Base-by-base conservation (phyloP, 2,797 vertebrate species). In the Pangasius krempfi region DNA sequence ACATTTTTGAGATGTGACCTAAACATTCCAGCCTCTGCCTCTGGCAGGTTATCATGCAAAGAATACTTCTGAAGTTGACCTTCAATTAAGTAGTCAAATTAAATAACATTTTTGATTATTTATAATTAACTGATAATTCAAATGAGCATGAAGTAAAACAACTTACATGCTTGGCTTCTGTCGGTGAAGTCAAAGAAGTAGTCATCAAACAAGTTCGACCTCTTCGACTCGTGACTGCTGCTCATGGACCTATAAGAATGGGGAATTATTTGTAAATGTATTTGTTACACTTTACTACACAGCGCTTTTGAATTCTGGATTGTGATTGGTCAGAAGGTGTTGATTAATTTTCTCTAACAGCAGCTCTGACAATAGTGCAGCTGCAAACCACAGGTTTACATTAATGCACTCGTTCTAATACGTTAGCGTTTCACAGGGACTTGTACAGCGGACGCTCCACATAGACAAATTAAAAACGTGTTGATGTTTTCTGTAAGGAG, bases 101-200 rank as follows among this genome's bases (percentile, higher is more conserved):
- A 58, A 33, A 80, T 22, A 56, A 16, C 9, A 80, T 4, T 8
- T 60, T 44, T 40, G 10, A 58, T 60, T 64, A 68, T 18, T 83
- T n/a, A 47, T 25, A 81, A 54, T n/a, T 2, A 27, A 62, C 13
- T n/a, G 14, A 68, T 52, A 30, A 68, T 54, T 72, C 5, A 47
- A 62, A 82, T 27, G 54, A 25, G 1, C 47, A 8, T 64, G 54
- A 68, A 82, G 52, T 86, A 33, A 80, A 88, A 50, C 14, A 79
- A 80, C 25, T 7, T 72, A 86, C 82, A 44, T 50, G 30, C 66
- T 86, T 33, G 25, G 95, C 95, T 91, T 91, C 86, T 9, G 22
- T 64, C 80, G 52, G 92, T 89, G 88, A 95, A 95, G 89, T 95
- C 93, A 90, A 94, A 95, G 87, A 94, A 93, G 58, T 94, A 94